phyloP scores from a whole-genome alignment of 2,888 invertebrate genomes.

The Epinotia ramella region DNA sequence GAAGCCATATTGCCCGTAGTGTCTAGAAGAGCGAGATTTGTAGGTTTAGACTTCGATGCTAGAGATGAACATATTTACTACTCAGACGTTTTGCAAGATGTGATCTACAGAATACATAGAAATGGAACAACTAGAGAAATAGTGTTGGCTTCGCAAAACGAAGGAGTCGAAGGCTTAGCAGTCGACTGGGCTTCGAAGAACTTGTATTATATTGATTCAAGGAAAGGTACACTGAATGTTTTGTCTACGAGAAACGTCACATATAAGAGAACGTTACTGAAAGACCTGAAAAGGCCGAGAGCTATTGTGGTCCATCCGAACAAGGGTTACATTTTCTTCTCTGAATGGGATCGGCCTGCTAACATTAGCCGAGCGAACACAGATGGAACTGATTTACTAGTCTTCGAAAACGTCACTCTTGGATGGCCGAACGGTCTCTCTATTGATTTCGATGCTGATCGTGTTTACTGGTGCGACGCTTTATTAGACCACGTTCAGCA shows the following conservation, averaged over 20 bases:
- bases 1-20: slow-evolving; percentile 98
- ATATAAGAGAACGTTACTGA: slow-evolving; percentile 92
- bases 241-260: slow-evolving; percentile 94
- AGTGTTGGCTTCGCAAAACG: slow-evolving; percentile 97
- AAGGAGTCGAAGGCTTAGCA: slow-evolving; percentile 97
- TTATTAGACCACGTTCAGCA: slow-evolving; percentile 98
- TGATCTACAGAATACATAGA: slow-evolving; percentile 93
- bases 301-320: slow-evolving; percentile 99
- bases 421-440: slow-evolving; percentile 99
- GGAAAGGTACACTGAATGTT: slow-evolving; percentile 97
- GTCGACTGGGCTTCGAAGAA: slow-evolving; percentile 98
- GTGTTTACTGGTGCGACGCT: slow-evolving; percentile 99
- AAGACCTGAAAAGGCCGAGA: slow-evolving; percentile 95
- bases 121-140: slow-evolving; percentile 94
- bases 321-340: slow-evolving; percentile 96
- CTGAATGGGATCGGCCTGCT: slow-evolving; percentile 98
- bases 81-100: slow-evolving; percentile 98
- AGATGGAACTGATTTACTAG: slow-evolving; percentile 94
- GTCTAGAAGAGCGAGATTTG: slow-evolving; percentile 95
- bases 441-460: slow-evolving; percentile 94
- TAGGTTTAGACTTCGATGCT: slow-evolving; percentile 97
- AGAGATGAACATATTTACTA: slow-evolving; percentile 97
- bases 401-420: slow-evolving; percentile 95
- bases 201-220: slow-evolving; percentile 97
- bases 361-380: slow-evolving; percentile 97